Percentiles rank a stretch among this genome's conserved stretches.
Evolutionary conservation across 2,888 invertebrate species (phyloP).

Genomic region (Parnassius mnemosyne): DNA sequence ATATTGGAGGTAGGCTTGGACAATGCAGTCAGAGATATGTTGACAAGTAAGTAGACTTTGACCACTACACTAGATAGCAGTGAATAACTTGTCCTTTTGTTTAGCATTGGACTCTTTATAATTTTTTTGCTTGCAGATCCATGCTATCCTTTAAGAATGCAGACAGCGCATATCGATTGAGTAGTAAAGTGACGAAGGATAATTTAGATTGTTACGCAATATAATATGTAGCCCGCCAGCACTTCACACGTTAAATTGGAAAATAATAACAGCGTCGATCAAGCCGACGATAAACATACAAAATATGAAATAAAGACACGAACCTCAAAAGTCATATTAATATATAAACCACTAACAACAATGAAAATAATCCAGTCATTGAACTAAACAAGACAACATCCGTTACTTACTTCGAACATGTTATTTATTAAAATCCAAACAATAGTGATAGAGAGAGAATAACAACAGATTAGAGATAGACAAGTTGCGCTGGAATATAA

Average conservation of each 20-base stretch:
- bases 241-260: slow-evolving; percentile 18
- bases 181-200: slow-evolving; percentile 12
- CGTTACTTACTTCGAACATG: not conserved
- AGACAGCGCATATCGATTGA: slow-evolving; percentile 14
- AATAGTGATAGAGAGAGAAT: too few species aligned
- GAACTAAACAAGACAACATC: not conserved
- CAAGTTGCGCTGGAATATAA: too few species aligned
- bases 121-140: too few species aligned
- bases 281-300: slow-evolving; percentile 9
- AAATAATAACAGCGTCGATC: slow-evolving; percentile 23
- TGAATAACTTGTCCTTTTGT: too few species aligned
- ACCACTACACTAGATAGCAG: too few species aligned
- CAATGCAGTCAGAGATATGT: too few species aligned
- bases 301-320: not conserved
- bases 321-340: not conserved
- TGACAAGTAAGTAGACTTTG: too few species aligned
- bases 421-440: too few species aligned
- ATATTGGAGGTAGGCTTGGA: too few species aligned
- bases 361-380: not conserved
- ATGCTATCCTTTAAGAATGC: not conserved
- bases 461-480: too few species aligned
- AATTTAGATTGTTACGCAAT: slow-evolving; percentile 26
- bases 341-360: slow-evolving; percentile 5
- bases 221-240: slow-evolving; percentile 20
- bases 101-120: too few species aligned